Conservation (phyloP, 2,888 invertebrate genomes). For the Cryptocheilus praepositus region DNA sequence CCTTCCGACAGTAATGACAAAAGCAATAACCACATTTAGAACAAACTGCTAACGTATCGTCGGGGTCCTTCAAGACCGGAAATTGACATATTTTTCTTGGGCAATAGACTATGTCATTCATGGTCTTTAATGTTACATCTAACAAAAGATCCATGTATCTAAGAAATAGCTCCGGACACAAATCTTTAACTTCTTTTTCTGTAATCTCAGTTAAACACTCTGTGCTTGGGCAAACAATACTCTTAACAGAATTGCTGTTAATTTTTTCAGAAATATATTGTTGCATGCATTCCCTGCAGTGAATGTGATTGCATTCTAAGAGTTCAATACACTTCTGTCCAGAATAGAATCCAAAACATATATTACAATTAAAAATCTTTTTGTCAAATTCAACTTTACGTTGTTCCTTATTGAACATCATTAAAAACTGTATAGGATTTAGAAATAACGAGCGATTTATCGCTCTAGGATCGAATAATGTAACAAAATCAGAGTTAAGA, state of each 20-base stretch:
- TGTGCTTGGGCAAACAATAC: conserved; percentile 49
- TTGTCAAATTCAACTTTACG: conserved; percentile 40
- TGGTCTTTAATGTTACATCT: conserved; percentile 42
- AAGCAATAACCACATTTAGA: conserved; percentile 57
- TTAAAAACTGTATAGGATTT: conserved; percentile 48
- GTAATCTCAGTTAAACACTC: conserved; percentile 45
- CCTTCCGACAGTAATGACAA: conserved; percentile 62
- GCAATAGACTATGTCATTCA: conserved; percentile 58
- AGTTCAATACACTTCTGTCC: conserved; percentile 53
- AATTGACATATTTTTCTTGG: conserved; percentile 56
- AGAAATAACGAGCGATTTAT: conserved; percentile 34
- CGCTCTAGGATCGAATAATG: conserved; percentile 47
- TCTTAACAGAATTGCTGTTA: conserved; percentile 31
- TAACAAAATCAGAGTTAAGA: conserved; percentile 21
- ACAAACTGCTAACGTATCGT: conserved; percentile 56
- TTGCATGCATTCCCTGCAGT: conserved; percentile 53
- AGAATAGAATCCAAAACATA: conserved; percentile 51
- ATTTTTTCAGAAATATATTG: conserved; percentile 52
- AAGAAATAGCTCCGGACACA: conserved; percentile 49
- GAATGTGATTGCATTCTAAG: conserved; percentile 50
- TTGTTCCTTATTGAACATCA: conserved; percentile 32
- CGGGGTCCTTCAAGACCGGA: conserved; percentile 47
- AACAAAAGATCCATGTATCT: conserved; percentile 55
- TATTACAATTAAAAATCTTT: conserved; percentile 47
- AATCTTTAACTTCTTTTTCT: conserved; percentile 37